Percentiles rank a stretch among this genome's conserved stretches.
Conservation (phyloP, 2,797 vertebrate species). For the Loris lydekkerianus region DNA sequence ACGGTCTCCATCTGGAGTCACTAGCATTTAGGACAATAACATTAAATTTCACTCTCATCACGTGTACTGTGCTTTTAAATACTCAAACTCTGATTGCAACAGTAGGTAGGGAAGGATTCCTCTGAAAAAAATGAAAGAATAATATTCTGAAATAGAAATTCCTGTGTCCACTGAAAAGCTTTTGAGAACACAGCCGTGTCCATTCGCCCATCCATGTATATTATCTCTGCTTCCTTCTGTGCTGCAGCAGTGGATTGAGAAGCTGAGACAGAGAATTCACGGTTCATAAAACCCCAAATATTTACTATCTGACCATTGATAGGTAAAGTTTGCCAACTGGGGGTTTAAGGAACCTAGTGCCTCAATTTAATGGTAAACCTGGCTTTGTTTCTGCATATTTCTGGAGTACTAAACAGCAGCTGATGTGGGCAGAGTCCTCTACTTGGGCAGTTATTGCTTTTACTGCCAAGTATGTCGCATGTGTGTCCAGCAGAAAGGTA, state of each 20-base stretch:
- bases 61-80: background rate
- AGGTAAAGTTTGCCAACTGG: background rate
- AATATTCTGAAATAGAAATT: background rate
- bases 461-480: background rate
- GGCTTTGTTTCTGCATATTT: background rate
- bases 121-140: background rate
- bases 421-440: background rate
- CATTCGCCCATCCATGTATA: background rate
- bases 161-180: background rate
- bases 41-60: background rate
- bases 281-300: background rate
- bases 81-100: background rate
- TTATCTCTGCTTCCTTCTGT: background rate
- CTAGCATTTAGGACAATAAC: background rate
- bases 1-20: background rate
- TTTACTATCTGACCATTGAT: background rate
- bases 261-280: background rate
- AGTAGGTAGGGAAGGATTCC: background rate
- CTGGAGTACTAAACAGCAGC: background rate
- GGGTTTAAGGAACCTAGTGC: background rate
- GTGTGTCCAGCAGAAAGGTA: background rate
- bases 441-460: background rate
- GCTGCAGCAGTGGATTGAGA: background rate
- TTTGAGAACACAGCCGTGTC: background rate
- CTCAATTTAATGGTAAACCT: background rate